Base-by-base conservation (phyloP, 2,113 vertebrate species). In the Xenus cinereus region DNA sequence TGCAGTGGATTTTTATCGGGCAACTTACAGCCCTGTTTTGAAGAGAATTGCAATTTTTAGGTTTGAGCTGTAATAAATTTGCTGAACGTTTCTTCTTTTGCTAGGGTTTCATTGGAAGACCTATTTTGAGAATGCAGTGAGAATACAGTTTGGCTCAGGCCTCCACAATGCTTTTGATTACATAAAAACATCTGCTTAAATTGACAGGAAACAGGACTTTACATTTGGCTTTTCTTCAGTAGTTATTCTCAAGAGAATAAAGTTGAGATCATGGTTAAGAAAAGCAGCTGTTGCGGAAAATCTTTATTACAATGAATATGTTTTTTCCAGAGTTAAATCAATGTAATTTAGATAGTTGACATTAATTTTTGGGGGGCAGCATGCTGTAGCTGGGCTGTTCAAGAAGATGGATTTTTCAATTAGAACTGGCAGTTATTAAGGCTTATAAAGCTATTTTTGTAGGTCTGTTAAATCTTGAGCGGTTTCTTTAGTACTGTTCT, bases 271-370 rank as follows among this genome's bases (percentile, higher is more conserved):
- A 95, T 95, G 93, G 95, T 96, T 97, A 97, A 96, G 92, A 95
- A 97, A 98, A 97, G 89, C 97, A 98, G 97, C 97, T 98, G 97
- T 93, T 97, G 64, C 18, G 32, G 96, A 97, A 98, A 98, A 97
- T 96, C 85, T 97, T 93, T 89, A 93, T 83, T 97, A 81, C 59
- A 92, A 80, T 96, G 87, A 84, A 73, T 91, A 50, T 54, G 53
- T 85, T 95, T 84, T 97, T 96, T 97, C 83, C 94, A 94, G 89
- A 93, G 83, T 90, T 93, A 92, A 96, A 95, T 97, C 85, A 95
- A 79, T 96, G 72, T 86, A 93, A 95, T 89, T 95, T 85, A 75
- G 64, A 86, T 92, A 4, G 5, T 91, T 93, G 94, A 68, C 81
- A 71, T 83, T 64, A 27, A 69, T 71, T 80, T 41, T 18, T 12